Evolutionary conservation across 2,113 vertebrate species (phyloP).

Genomic region (Dromaius novaehollandiae): DNA sequence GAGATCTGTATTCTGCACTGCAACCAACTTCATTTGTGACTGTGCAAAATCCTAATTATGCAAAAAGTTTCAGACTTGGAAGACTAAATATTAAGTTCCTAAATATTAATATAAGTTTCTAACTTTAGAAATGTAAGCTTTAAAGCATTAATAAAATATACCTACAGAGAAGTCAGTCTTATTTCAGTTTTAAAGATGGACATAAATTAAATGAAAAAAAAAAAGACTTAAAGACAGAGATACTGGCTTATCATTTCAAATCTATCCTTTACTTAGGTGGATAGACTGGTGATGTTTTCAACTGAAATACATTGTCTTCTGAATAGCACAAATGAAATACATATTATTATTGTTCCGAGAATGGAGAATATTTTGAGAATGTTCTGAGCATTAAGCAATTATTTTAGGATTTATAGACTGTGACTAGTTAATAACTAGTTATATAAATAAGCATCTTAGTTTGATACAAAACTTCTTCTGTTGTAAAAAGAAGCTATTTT

Average conservation of each 20-base stretch:
- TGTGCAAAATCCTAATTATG: not conserved
- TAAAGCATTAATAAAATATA: not conserved
- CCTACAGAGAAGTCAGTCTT: not conserved
- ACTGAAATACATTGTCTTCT: not conserved
- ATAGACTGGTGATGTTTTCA: not conserved
- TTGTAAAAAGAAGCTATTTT: not conserved
- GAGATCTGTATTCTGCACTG: not conserved
- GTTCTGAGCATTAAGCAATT: not conserved
- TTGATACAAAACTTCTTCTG: not conserved
- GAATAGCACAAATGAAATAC: not conserved
- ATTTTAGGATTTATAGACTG: not conserved
- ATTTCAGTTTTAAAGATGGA: not conserved
- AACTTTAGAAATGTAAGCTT: not conserved
- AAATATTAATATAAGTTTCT: not conserved
- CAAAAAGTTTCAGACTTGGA: not conserved
- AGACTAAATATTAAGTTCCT: not conserved
- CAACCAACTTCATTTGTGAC: not conserved
- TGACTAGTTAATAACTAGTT: not conserved
- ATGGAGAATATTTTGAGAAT: not conserved
- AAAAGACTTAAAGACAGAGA: not conserved
- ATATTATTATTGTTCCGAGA: not conserved
- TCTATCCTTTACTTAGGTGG: not conserved
- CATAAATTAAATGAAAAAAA: not conserved
- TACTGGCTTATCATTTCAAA: not conserved
- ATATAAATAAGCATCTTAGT: not conserved